phyloP scores from a whole-genome alignment of 2,888 invertebrate species.

The Protonemura montana region DNA sequence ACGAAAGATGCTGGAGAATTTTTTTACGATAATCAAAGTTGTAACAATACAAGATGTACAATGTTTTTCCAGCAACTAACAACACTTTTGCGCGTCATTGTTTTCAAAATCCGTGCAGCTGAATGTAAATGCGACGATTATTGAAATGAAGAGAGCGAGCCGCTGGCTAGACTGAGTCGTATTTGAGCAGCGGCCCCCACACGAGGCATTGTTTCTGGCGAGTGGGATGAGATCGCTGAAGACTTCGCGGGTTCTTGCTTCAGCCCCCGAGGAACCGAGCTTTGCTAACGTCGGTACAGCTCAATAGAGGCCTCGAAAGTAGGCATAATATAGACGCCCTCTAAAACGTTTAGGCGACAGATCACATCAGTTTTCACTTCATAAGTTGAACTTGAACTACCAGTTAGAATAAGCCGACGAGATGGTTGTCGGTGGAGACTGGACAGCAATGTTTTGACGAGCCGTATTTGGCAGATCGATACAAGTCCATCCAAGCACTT shows the following conservation, averaged over 20 bases:
- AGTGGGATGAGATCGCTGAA: background rate
- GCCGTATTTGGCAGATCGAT: background rate
- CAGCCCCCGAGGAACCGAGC: background rate
- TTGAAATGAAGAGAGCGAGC: conserved; percentile 22
- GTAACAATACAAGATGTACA: background rate
- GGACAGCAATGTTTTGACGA: background rate
- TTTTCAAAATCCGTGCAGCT: background rate
- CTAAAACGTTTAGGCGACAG: too few relatives aligned
- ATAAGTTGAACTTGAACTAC: conserved; percentile 29
- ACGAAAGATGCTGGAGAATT: background rate
- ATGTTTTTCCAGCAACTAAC: background rate
- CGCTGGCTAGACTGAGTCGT: conserved; percentile 24
- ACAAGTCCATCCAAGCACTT: background rate
- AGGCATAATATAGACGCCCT: background rate
- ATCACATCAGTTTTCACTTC: conserved; percentile 14
- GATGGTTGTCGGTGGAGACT: background rate
- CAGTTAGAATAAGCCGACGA: background rate
- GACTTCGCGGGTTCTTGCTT: background rate
- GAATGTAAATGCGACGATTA: conserved; percentile 20
- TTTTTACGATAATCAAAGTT: background rate
- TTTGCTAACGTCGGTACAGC: background rate
- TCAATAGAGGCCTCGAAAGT: background rate
- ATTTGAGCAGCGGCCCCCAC: conserved; percentile 25
- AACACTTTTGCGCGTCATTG: background rate
- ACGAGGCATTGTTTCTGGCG: background rate